These are phyloP conservation scores for Drosophila siamana DNA, from an alignment of 2,888 invertebrate genomes.

Conservation along the genomic window DNA sequence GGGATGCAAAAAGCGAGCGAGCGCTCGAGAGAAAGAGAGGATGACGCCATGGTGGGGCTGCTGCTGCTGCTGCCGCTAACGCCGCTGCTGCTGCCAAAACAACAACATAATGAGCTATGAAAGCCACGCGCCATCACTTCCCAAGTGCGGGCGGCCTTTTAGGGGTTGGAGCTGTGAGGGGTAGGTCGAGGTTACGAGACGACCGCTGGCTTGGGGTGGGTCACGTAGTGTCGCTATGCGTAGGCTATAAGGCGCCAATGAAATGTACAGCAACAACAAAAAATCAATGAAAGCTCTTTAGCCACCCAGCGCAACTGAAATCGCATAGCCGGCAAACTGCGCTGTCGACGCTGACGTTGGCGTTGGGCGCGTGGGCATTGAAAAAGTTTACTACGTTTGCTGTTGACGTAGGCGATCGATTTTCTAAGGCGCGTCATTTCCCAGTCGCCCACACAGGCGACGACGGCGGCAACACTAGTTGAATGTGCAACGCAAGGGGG, in stretches of 20 bases:
- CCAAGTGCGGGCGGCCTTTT: background rate
- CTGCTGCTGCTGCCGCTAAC: too few relatives aligned
- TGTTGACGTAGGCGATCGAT: slow-evolving; percentile 79
- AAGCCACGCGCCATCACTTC: slow-evolving; percentile 69
- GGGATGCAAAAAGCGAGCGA: slow-evolving; percentile 39
- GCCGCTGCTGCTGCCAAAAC: background rate
- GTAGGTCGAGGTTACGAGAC: background rate
- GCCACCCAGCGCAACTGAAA: slow-evolving; percentile 11
- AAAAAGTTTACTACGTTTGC: slow-evolving; percentile 69
- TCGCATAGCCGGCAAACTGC: slow-evolving; percentile 28
- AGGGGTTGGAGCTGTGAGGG: background rate
- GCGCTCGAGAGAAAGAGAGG: slow-evolving; percentile 46
- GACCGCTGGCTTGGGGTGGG: background rate
- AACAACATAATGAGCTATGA: slow-evolving; percentile 66
- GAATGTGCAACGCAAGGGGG: slow-evolving; percentile 47
- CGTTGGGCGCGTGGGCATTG: slow-evolving; percentile 35
- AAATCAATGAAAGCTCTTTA: slow-evolving; percentile 68
- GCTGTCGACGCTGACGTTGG: background rate
- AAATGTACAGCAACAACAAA: slow-evolving; percentile 37
- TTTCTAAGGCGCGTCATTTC: slow-evolving; percentile 58
- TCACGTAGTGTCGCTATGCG: slow-evolving; percentile 32
- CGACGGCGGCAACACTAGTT: slow-evolving; percentile 67
- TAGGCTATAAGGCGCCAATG: slow-evolving; percentile 55
- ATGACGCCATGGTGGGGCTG: slow-evolving; percentile 68
- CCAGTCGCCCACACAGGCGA: slow-evolving; percentile 18